Evolutionary conservation across 92 coral and sea anemone genomes (phyloP).

Genomic region (Phymanthus crucifer): DNA sequence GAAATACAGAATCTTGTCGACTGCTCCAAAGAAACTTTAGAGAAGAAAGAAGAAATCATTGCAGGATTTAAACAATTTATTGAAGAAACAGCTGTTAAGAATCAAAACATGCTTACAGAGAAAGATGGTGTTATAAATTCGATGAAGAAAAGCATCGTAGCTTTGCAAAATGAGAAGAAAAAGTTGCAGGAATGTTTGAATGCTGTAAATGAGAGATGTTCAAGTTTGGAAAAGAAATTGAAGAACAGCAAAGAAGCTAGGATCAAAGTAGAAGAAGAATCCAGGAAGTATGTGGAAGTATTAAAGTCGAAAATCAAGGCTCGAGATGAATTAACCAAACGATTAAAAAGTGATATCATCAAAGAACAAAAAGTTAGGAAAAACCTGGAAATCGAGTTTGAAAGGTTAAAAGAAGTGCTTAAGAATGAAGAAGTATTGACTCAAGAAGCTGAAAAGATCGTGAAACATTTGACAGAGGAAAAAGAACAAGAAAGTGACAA

Average conservation of each 20-base stretch:
- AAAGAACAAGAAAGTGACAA: not conserved
- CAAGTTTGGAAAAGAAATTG: conserved; percentile 6
- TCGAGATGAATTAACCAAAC: not conserved
- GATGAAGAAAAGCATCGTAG: conserved; percentile 23
- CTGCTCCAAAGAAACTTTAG: conserved; percentile 48
- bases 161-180: conserved; percentile 16
- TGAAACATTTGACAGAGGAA: conserved; percentile 21
- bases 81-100: conserved; percentile 51
- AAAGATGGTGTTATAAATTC: conserved; percentile 54
- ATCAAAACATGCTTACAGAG: conserved; percentile 29
- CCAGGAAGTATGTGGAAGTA: conserved; percentile 27
- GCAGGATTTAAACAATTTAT: conserved; percentile 44
- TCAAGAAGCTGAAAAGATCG: conserved; percentile 31
- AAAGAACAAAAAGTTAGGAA: not conserved
- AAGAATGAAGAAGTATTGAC: conserved; percentile 16
- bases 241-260: conserved; percentile 51
- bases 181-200: conserved; percentile 22
- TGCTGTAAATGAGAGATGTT: conserved; percentile 17
- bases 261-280: conserved; percentile 33
- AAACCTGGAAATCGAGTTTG: conserved; percentile 19
- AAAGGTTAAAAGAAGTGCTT: not conserved
- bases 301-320: conserved; percentile 37
- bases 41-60: conserved; percentile 51
- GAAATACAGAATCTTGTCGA: conserved; percentile 40
- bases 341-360: not conserved